Percentiles rank a stretch among this genome's conserved stretches.
Conservation (phyloP, 2,797 vertebrate species). For the Hapalemur alaotrensis region DNA sequence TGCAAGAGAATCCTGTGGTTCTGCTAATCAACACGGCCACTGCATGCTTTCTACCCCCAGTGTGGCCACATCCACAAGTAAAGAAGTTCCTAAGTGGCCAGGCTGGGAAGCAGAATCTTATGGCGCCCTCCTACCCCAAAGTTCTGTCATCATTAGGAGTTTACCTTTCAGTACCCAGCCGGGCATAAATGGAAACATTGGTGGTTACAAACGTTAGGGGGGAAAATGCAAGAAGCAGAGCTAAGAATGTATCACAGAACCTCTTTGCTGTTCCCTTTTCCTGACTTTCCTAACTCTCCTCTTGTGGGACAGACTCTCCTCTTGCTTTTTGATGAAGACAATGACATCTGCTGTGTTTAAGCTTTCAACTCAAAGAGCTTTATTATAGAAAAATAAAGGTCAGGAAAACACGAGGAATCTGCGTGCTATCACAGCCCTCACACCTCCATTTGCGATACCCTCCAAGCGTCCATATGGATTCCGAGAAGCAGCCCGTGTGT, state of each 20-base stretch:
- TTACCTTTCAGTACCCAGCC: not conserved
- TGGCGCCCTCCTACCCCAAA: rapidly evolving
- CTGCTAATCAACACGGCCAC: not conserved
- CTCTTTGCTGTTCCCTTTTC: not conserved
- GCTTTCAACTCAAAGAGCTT: not conserved
- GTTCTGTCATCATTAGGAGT: not conserved
- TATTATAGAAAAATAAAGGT: not conserved
- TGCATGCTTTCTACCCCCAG: rapidly evolving
- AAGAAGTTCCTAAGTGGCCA: not conserved
- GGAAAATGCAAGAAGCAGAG: not conserved
- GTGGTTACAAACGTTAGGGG: not conserved
- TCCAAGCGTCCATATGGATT: not conserved
- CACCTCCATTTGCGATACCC: not conserved
- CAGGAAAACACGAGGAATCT: not conserved
- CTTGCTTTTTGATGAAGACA: conserved; percentile 1
- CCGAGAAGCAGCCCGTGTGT: rapidly evolving
- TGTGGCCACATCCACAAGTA: rapidly evolving
- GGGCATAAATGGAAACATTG: rapidly evolving
- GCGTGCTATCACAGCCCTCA: not conserved
- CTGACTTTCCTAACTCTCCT: not conserved
- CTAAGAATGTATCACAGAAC: not conserved
- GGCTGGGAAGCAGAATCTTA: not conserved
- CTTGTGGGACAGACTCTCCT: not conserved
- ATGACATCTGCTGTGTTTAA: not conserved
- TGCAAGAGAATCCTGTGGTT: not conserved